phyloP scores from a whole-genome alignment of 1,140 invertebrate species.

The Thereuonema tuberculata region DNA sequence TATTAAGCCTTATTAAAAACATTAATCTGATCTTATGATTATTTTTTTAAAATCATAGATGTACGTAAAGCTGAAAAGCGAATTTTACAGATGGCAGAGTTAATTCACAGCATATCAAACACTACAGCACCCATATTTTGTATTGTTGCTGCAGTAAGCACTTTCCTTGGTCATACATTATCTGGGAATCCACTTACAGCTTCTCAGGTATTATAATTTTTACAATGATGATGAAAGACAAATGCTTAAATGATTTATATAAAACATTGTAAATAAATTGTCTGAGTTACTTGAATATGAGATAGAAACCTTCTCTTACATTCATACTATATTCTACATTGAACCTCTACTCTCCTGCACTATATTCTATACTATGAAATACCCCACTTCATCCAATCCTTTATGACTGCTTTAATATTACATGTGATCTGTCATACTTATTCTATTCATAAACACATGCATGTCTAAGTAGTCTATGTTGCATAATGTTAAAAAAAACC shows the following conservation, averaged over 20 bases:
- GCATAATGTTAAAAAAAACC: too few species aligned
- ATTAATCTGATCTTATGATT: neutral
- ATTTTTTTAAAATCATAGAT: too few species aligned
- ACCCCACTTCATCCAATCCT: too few species aligned
- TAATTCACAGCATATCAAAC: constrained; percentile 1
- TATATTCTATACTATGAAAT: too few species aligned
- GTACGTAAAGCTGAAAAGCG: neutral
- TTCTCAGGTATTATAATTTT: constrained; percentile 2
- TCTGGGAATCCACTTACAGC: neutral
- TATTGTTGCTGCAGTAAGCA: neutral
- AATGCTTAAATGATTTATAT: too few species aligned
- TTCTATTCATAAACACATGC: too few species aligned
- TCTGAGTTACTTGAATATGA: neutral
- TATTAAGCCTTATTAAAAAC: constrained; percentile 1
- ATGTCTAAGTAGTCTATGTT: too few species aligned
- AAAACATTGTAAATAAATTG: neutral
- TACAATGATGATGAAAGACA: neutral
- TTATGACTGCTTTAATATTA: too few species aligned
- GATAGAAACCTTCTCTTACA: too few species aligned
- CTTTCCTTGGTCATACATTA: neutral
- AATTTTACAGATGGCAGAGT: neutral
- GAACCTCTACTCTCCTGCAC: too few species aligned
- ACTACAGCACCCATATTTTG: constrained; percentile 3
- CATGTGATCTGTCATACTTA: too few species aligned
- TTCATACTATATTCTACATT: too few species aligned